These are phyloP conservation scores for Epinotia demarniana DNA, from an alignment of 2,888 invertebrate species.

Conservation along the genomic window DNA sequence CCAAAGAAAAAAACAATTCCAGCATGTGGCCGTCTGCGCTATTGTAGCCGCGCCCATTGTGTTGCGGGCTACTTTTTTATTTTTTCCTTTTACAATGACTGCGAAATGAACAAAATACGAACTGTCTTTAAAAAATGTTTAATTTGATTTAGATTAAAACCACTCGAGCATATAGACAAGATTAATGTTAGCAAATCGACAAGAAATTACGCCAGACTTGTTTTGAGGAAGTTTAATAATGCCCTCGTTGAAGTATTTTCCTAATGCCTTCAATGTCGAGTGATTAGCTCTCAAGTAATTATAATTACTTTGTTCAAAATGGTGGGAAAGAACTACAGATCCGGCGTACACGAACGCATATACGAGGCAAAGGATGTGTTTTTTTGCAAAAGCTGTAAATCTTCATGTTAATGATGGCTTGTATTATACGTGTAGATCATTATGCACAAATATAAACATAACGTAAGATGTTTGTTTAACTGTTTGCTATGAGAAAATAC, in stretches of 20 bases:
- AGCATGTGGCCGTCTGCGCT: constrained; percentile 71
- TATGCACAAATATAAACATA: constrained; percentile 1
- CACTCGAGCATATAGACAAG: not conserved
- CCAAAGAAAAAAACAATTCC: constrained; percentile 67
- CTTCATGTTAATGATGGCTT: not conserved
- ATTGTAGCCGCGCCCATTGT: constrained; percentile 78
- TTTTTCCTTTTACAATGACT: constrained; percentile 70
- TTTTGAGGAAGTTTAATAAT: constrained; percentile 17
- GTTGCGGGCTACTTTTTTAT: constrained; percentile 66
- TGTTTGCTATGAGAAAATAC: constrained; percentile 21
- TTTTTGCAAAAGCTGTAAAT: constrained; percentile 29
- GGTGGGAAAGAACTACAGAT: constrained; percentile 37
- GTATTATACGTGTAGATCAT: not conserved
- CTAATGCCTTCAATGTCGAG: constrained; percentile 17
- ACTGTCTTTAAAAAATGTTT: constrained; percentile 48
- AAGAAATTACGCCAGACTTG: not conserved
- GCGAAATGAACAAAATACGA: constrained; percentile 71
- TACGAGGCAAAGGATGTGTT: constrained; percentile 4
- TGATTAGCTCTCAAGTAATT: constrained; percentile 37
- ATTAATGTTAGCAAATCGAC: not conserved
- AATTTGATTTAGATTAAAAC: not conserved
- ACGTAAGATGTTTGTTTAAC: constrained; percentile 22
- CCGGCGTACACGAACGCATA: constrained; percentile 27
- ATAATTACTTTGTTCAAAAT: constrained; percentile 35
- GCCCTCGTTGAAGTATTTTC: constrained; percentile 1